phyloP scores from a whole-genome alignment of 2,888 invertebrate species.

The Selenia dentaria region DNA sequence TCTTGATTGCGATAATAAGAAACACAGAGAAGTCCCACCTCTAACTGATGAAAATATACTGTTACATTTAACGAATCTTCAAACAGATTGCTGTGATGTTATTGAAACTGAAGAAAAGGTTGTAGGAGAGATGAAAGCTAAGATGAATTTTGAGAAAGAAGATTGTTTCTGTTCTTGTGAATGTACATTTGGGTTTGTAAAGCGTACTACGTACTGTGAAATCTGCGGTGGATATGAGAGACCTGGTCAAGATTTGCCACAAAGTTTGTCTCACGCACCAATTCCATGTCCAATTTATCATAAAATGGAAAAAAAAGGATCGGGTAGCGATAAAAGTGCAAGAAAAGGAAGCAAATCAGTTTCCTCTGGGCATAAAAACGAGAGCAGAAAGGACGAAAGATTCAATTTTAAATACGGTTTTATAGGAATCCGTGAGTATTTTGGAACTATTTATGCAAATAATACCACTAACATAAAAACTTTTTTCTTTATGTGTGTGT shows the following conservation, averaged over 20 bases:
- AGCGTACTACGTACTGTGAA: slow-evolving; percentile 68
- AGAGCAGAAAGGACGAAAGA: slow-evolving; percentile 59
- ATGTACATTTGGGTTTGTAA: slow-evolving; percentile 66
- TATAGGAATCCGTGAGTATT: slow-evolving; percentile 58
- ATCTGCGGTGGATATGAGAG: slow-evolving; percentile 70
- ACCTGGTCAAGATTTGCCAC: slow-evolving; percentile 56
- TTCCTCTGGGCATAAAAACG: too few species aligned
- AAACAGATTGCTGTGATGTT: slow-evolving; percentile 50
- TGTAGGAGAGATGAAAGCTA: slow-evolving; percentile 51
- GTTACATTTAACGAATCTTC: slow-evolving; percentile 48
- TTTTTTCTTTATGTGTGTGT: too few species aligned
- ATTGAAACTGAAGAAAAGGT: slow-evolving; percentile 55
- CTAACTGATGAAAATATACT: slow-evolving; percentile 52
- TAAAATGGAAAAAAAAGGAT: slow-evolving; percentile 55
- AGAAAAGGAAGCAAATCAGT: slow-evolving; percentile 43
- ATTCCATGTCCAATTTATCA: slow-evolving; percentile 73
- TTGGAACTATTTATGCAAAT: too few species aligned
- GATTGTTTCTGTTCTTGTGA: slow-evolving; percentile 74
- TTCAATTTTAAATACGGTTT: slow-evolving; percentile 78
- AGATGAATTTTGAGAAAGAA: slow-evolving; percentile 51
- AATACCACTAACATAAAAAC: too few species aligned
- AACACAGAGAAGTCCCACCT: slow-evolving; percentile 38
- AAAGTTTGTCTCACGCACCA: slow-evolving; percentile 43
- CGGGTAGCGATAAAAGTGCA: slow-evolving; percentile 23
- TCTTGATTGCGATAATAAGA: neutral